Base-by-base conservation (phyloP, 2,113 vertebrate species). In the Syngnathoides biaculeatus region DNA sequence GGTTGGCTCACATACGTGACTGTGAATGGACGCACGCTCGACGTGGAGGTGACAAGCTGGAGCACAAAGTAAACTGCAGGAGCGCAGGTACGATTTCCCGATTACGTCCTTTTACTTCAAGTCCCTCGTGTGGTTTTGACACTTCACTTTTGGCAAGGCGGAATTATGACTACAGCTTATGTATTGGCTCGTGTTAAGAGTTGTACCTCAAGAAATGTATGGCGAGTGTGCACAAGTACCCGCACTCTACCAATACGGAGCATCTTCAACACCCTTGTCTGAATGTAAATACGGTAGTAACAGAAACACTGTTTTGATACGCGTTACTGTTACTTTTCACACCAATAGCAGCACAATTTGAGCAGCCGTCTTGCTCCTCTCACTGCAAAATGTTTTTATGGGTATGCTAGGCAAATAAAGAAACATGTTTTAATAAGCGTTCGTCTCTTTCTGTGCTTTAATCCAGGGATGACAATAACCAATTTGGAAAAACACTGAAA, bases 331-430 rank as follows among this genome's bases (percentile, higher is more conserved):
- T 27, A 45, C 63, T 3, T 58, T 65, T 69, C 20, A 78, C 77
- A 64, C 22, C 24, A 40, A 79, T 66, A 78, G 83, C 78, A 83
- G 85, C 87, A 86, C 79, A 89, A 88, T 68, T 35, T n/a, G 75
- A 84, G 79, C 65, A 64, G 68, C 17, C 60, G 30, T 48, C 39
- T 42, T 22, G n/a, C 67, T 74, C 58, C 40, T 69, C n/a, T 84
- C 81, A 81, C 71, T 73, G 81, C 79, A 67, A 67, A 3, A 72
- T 79, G 79, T 85, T 79, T 86, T 75, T 70, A 50, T 73, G 61
- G 26, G 57, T 76, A 58, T 50, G 64, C 79, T 76, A 60, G 52
- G 73, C 58, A 35, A 84, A 84, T 85, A 84, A 84, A 84, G 68
- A 58, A 77, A 80, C 53, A 57, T 64, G 56, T 82, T 84, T 83